Base-by-base conservation (phyloP, 2,797 vertebrate genomes). In the Petrocephalus schoutedeni region DNA sequence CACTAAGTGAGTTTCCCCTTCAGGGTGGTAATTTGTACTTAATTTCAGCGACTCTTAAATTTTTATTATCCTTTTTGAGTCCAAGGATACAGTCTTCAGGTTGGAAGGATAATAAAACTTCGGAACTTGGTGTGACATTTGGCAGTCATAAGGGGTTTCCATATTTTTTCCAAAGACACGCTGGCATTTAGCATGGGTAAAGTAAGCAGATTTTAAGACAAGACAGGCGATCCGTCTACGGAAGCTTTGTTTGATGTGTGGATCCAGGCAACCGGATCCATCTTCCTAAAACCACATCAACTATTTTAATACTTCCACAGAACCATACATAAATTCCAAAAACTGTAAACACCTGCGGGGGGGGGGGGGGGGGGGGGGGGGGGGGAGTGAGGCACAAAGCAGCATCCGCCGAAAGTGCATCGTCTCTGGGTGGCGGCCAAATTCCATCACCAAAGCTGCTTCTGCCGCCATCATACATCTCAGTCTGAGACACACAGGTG, bases 221-320 rank as follows among this genome's bases (percentile, higher is more conserved):
- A 21, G 56, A n/a, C 7, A 16, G n/a, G 7, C 45, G 3, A 41
- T 61, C 28, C 28, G 36, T 28, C 23, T n/a, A 86, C 28, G 19
- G 56, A n/a, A 86, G 56, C 85, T 9, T 45, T 86, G 32, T 61
- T 45, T 86, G 56, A 74, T 12, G 32, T 19, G 32, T 59, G 23
- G 56, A 32, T 41, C 16, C 56, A 41, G 19, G 16, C 56, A 58
- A 12, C 85, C 56, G 59, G 14, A 86, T 58, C 51, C 59, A 86
- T 58, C 85, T 86, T 32, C 21, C 41, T 41, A 86, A 85, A 59
- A 86, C 85, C n/a, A 45, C 28, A 86, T 57, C 54, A 85, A 85
- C 51, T 85, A 32, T 36, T 59, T 61, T 86, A 86, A 58, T 58
- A 59, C 56, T 59, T 86, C 56, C 54, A 86, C 85, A 58, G 54